Percentiles rank a stretch among this genome's conserved stretches.
Conservation (phyloP, 2,888 invertebrate genomes). For the Amphipoea lucens region DNA sequence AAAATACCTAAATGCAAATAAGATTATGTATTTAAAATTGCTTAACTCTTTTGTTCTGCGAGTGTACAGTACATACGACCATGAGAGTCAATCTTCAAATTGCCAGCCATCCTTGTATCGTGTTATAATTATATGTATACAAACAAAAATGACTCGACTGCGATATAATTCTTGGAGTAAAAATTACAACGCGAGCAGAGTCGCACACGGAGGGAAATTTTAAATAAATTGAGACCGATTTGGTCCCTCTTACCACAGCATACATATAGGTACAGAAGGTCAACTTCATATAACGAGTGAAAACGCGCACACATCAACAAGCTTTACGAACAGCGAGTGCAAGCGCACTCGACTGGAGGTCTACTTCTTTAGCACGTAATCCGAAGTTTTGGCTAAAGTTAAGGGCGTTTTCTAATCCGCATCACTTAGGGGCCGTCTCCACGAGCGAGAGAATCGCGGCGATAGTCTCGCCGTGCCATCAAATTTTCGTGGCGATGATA, state of each 20-base stretch:
- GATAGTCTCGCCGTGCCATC: too few relatives aligned
- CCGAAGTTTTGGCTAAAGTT: background rate
- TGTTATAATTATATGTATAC: background rate
- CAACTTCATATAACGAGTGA: background rate
- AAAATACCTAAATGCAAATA: slow-evolving; percentile 1
- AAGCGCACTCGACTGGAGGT: background rate
- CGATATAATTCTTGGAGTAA: slow-evolving; percentile 28
- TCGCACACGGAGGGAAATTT: background rate
- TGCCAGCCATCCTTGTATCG: background rate
- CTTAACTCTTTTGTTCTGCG: background rate
- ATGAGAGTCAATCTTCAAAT: background rate
- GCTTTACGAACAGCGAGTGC: background rate
- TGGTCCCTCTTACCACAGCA: background rate
- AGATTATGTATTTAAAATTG: background rate
- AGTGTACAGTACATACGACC: background rate
- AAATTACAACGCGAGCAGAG: slow-evolving; percentile 11
- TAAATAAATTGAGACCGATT: background rate
- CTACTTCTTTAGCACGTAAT: background rate
- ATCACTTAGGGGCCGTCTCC: background rate
- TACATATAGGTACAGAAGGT: background rate
- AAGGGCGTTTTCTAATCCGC: background rate
- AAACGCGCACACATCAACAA: background rate
- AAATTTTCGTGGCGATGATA: too few relatives aligned
- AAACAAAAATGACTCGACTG: slow-evolving; percentile 11
- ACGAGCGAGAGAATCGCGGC: too few relatives aligned